A percentile compares a stretch with the other conserved stretches of the same genome.
These are phyloP conservation scores for Dipodomys stephensi DNA, from an alignment of 2,113 vertebrate species.

Conservation along the genomic window DNA sequence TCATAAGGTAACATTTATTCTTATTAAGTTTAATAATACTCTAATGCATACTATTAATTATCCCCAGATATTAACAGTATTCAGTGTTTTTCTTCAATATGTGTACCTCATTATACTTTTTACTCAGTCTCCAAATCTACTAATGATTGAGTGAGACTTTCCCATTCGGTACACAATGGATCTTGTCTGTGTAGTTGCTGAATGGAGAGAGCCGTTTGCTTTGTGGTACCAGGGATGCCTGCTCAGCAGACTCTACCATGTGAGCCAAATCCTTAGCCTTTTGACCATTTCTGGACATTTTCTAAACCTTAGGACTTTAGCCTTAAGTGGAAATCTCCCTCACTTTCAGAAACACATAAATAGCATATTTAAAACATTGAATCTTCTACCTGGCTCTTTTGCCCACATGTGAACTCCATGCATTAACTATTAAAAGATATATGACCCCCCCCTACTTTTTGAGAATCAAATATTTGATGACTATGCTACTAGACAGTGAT, in stretches of 20 bases:
- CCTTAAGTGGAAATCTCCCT: neutral
- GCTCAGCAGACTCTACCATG: no score
- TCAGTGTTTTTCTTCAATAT: neutral
- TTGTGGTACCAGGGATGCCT: no score
- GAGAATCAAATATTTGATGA: neutral
- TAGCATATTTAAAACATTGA: neutral
- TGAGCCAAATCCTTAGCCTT: no score
- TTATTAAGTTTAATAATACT: neutral
- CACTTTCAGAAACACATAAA: neutral
- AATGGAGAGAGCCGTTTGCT: no score
- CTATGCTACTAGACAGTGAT: neutral
- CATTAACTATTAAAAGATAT: neutral
- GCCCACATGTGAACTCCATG: neutral
- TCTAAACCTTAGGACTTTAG: neutral
- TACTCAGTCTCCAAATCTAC: neutral
- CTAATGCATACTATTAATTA: neutral
- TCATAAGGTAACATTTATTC: neutral
- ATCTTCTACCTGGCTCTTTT: neutral
- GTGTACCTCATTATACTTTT: neutral
- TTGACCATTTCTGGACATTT: neutral
- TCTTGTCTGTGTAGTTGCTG: no score
- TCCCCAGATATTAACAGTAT: neutral
- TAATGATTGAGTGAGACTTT: neutral
- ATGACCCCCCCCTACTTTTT: neutral
- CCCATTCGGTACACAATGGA: no score